Evolutionary conservation across 1,140 invertebrate genomes (phyloP).

Genomic region (Leptinotarsa defecta): DNA sequence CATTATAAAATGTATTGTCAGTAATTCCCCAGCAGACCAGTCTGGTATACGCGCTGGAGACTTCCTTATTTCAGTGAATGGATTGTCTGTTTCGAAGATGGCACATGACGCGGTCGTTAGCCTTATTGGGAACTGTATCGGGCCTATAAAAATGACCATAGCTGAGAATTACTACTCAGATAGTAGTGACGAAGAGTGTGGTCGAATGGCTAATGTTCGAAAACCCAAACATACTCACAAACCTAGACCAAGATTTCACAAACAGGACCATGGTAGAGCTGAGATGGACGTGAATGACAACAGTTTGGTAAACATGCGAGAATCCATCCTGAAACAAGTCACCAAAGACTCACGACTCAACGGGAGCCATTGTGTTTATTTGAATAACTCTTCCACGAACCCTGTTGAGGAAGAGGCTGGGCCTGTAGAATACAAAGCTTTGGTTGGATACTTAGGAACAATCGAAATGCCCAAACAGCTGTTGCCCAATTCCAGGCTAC

Average conservation of each 20-base stretch:
- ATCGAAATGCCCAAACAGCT: slow-evolving; percentile 92
- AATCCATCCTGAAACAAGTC: slow-evolving; percentile 12
- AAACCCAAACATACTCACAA: slow-evolving; percentile 69
- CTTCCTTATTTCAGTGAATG: slow-evolving; percentile 90
- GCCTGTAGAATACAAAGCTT: slow-evolving; percentile 76
- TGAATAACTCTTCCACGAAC: slow-evolving; percentile 35
- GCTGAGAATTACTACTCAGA: slow-evolving; percentile 88
- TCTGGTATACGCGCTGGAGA: slow-evolving; percentile 89
- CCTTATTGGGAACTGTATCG: slow-evolving; percentile 83
- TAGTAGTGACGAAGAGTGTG: slow-evolving; percentile 77
- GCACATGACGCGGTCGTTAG: slow-evolving; percentile 92
- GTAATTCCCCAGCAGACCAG: slow-evolving; percentile 80
- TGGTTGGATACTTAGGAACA: slow-evolving; percentile 93
- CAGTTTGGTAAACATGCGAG: slow-evolving; percentile 26
- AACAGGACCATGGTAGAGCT: neutral
- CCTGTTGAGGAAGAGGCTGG: slow-evolving; percentile 58
- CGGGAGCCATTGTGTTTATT: slow-evolving; percentile 18
- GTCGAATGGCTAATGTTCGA: slow-evolving; percentile 59
- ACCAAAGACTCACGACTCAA: slow-evolving; percentile 27
- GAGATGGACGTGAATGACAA: slow-evolving; percentile 31
- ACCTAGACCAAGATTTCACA: slow-evolving; percentile 29
- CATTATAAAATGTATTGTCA: slow-evolving; percentile 85
- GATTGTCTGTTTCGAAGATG: slow-evolving; percentile 83
- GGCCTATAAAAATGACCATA: slow-evolving; percentile 78
- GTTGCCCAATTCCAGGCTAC: slow-evolving; percentile 74